Conservation (phyloP, 2,113 vertebrate genomes). For the Clarias magur region DNA sequence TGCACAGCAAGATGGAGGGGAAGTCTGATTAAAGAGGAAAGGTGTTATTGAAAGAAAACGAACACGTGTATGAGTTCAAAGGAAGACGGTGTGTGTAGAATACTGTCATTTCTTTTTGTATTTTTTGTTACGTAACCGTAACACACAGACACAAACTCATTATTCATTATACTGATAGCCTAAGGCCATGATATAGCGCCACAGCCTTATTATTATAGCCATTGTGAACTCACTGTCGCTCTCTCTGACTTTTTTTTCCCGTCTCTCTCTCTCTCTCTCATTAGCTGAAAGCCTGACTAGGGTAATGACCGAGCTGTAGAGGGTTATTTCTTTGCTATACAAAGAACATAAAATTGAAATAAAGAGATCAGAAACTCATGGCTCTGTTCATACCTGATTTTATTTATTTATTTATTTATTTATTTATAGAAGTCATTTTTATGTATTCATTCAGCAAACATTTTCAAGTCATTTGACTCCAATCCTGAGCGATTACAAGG, state of each 20-base stretch:
- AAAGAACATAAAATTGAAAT: background rate
- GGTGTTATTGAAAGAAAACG: constrained; percentile 7
- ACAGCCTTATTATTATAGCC: background rate
- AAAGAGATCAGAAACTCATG: background rate
- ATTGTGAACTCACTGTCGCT: background rate
- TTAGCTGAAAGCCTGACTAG: constrained; percentile 30
- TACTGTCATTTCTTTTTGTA: background rate
- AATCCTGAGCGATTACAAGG: background rate
- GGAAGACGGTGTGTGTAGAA: background rate
- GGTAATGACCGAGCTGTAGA: constrained; percentile 1
- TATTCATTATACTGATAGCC: constrained; percentile 14
- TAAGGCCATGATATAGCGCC: background rate
- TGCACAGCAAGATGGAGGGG: constrained; percentile 2
- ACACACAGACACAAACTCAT: background rate
- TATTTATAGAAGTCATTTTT: background rate
- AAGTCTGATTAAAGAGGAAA: constrained; percentile 1
- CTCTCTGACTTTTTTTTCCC: background rate
- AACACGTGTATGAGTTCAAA: background rate
- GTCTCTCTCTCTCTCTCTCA: background rate
- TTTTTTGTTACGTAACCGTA: background rate
- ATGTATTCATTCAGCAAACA: background rate
- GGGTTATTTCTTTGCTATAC: background rate
- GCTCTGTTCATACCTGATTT: background rate
- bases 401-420: background rate
- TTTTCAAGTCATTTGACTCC: background rate